Base-by-base conservation (phyloP, 2,797 vertebrate species). In the Falco rusticolus region DNA sequence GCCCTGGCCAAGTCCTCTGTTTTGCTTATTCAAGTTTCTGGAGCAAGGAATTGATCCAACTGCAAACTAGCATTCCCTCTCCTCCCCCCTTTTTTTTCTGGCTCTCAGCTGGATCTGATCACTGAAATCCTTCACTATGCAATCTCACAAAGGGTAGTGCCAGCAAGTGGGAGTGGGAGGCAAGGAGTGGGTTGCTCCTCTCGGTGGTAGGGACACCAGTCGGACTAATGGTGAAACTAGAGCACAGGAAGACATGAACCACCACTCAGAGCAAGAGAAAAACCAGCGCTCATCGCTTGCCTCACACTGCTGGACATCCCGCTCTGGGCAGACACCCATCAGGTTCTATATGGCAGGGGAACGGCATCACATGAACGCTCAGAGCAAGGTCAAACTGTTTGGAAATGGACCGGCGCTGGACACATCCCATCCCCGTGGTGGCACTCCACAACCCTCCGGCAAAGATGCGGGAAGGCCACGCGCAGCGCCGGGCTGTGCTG, bases 241-340 rank as follows among this genome's bases (percentile, higher is more conserved):
- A 87, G 31, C 68, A 63, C 0, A 34, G 34, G 16, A 24, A 74
- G 47, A 53, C 68, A 34, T 0, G 2, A 64, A 37, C 25, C 34
- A 66, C 21, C 0, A 1, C 28, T 26, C 24, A 6, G 21, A 34
- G 21, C 2, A 50, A 41, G 22, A 75, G 45, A 39, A 77, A 74
- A 87, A 41, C 0, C 17, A 63, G 37, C 0, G 0, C 9, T 64
- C 10, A 5, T 25, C 7, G 0, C 56, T 61, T 6, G 2, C 10
- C n/a, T 72, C 21, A 10, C 0, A 3, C 82, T 31, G 43, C 6
- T 12, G 69, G 45, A 50, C 53, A 53, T 11, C 26, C 51, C 3
- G 4, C 22, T 89, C 64, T 59, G 84, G n/a, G 34, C 47, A 22
- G 51, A 60, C 53, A 34, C 8, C 28, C 43, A 13, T 9, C 4